phyloP scores from a whole-genome alignment of 2,888 invertebrate species.

The Pristionchus maxplancki region DNA sequence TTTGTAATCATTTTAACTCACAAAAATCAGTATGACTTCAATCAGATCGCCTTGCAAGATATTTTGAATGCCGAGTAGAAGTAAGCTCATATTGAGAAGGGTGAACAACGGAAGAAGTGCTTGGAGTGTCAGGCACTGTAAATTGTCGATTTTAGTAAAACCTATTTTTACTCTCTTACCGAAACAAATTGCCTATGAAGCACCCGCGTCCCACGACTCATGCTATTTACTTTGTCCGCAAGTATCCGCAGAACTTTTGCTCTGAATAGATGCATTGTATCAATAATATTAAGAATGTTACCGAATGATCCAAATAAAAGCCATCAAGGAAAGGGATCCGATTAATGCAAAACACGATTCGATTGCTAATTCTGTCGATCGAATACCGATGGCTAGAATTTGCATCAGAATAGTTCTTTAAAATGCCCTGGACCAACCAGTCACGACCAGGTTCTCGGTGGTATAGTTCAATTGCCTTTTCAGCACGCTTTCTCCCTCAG shows the following conservation, averaged over 20 bases:
- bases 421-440: not conserved
- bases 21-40: not conserved
- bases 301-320: not conserved
- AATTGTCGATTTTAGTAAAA: not conserved
- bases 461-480: not conserved
- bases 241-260: not conserved
- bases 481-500: not conserved
- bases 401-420: not conserved
- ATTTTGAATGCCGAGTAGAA: not conserved
- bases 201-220: not conserved
- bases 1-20: not conserved
- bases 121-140: not conserved
- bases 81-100: not conserved
- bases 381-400: not conserved
- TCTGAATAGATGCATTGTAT: not conserved
- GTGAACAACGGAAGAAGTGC: not conserved
- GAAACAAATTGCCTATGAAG: not conserved
- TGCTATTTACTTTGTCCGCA: not conserved
- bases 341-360: not conserved
- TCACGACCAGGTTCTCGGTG: not conserved
- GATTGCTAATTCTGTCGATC: not conserved
- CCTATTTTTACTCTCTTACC: not conserved
- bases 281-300: no score
- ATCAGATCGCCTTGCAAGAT: not conserved
- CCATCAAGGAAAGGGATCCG: not conserved